Evolutionary conservation across 2,888 invertebrate genomes (phyloP), one percentile per base, ranked within the genome.

Genomic region (Drosophila crucigera): DNA sequence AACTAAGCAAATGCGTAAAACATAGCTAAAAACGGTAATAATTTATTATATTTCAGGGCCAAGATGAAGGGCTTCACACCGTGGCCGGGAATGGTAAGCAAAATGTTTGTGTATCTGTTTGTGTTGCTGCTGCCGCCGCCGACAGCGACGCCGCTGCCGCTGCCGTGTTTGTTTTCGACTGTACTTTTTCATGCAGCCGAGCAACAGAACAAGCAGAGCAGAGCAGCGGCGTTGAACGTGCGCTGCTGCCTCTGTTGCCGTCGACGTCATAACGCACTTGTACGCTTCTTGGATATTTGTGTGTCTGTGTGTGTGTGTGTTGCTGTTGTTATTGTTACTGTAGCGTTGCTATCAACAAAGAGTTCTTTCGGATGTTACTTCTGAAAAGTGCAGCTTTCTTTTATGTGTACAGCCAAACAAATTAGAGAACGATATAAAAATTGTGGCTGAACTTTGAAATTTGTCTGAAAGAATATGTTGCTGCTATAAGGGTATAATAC

Each of bases 21-120:
- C n/a, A 37, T 53, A 31, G 16, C 35, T 72, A 49, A 68, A 16
- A 65, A 47, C 28, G 19, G n/a, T 1, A 58, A 65, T 61, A 75
- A 80, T 85, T 91, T 91, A 91, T 92, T 92, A 89, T 90, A 84
- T 95, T 95, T 85, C 95, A 99, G 98, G 98, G 98, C 98, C 70
- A 98, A 98, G 95, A 98, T 99, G 98, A 98, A 98, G 95, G 97
- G 98, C 88, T 98, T 97, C 94, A 97, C 98, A 84, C 97, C 98
- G 80, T 99, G 99, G 99, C 98, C 99, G 78, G 98, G 98, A 94
- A 97, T 97, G 96, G 98, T 98, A 95, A 97, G 97, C 96, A 49
- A 70, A 63, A 64, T 72, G 65, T 84, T 59, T 76, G 69, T 75
- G 28, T 50, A 14, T 47, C 41, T 41, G n/a, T 41, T 41, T n/a